A percentile compares a stretch with the other conserved stretches of the same genome.
Evolutionary conservation across 1,140 invertebrate species (phyloP).

Genomic region (Bombus confusus): DNA sequence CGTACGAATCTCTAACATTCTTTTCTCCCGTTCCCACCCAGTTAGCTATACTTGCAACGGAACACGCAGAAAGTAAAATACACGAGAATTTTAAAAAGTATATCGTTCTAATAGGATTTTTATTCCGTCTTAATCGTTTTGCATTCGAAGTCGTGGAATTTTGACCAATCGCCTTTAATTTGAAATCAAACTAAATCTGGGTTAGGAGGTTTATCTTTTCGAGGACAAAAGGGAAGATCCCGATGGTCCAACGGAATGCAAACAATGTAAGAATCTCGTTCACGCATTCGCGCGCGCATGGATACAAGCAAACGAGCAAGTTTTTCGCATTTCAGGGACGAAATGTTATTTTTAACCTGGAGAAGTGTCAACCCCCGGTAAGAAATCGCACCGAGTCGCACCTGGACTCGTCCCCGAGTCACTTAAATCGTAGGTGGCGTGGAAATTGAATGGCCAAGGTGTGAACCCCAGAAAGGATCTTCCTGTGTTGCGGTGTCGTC

Average conservation of each 20-base stretch:
- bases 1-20: slow-evolving; percentile 38
- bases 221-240: no score
- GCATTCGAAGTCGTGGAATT: not conserved
- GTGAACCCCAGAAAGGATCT: slow-evolving; percentile 45
- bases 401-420: slow-evolving; percentile 61
- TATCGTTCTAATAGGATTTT: not conserved
- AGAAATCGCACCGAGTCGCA: slow-evolving; percentile 35
- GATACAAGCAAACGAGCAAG: slow-evolving; percentile 8
- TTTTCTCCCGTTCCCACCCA: not conserved
- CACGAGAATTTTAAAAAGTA: not conserved
- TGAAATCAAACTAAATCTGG: no score
- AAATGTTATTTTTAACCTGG: slow-evolving; percentile 39
- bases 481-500: slow-evolving; percentile 42
- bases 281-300: not conserved
- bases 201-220: no score
- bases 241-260: no score
- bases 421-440: slow-evolving; percentile 74
- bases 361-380: not conserved
- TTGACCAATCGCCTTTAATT: no score
- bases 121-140: not conserved
- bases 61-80: not conserved
- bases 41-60: no score
- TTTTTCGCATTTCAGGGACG: not conserved
- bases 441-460: slow-evolving; percentile 71
- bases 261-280: not conserved